Evolutionary conservation across 1,140 invertebrate genomes (phyloP), one percentile per base, ranked within the genome.

Genomic region (Trichogramma pretiosum): DNA sequence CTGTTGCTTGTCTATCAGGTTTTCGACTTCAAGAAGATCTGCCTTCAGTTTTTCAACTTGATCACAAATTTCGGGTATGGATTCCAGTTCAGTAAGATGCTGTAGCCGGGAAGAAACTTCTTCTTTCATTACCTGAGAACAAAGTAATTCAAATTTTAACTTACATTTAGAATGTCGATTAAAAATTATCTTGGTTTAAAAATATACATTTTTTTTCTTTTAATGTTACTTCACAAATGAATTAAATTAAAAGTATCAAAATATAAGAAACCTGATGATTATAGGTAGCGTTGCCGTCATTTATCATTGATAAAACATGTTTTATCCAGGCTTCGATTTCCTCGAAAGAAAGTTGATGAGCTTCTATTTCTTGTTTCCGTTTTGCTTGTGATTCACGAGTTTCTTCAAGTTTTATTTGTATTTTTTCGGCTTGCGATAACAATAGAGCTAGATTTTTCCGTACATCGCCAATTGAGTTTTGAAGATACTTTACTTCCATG

Each of bases 291-390:
- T 56, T 56, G 36, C 56, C 54, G 19, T 58, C 54, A 36, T 52
- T 59, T 5, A 72, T 58, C 11, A 48, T 53, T 1, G 59, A 40
- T 35, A 59, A 50, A 18, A 70, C 48, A 13, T 49, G 58, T 52
- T 48, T 60, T 14, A 84, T 62, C 82, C 82, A 84, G 30, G 64
- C 57, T 54, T 83, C 80, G 0, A 82, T 74, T 57, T 83, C 77
- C 26, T 71, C 73, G 28, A 84, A 68, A 56, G 82, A 71, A 38
- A 65, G 58, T 61, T 77, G 77, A 53, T 85, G 84, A 30, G 72
- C 54, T 17, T 70, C 56, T 9, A 83, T 63, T 60, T 84, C 76
- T 50, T 75, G 56, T 22, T 75, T 63, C n/a, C 75, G 73, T 54
- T 72, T 74, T 49, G 74, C 68, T 53, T 78, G 75, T 0, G 63